Percentiles rank a stretch among this genome's conserved stretches.
Conservation (phyloP, 2,797 vertebrate genomes). For the Amblyopsis hoosieri region DNA sequence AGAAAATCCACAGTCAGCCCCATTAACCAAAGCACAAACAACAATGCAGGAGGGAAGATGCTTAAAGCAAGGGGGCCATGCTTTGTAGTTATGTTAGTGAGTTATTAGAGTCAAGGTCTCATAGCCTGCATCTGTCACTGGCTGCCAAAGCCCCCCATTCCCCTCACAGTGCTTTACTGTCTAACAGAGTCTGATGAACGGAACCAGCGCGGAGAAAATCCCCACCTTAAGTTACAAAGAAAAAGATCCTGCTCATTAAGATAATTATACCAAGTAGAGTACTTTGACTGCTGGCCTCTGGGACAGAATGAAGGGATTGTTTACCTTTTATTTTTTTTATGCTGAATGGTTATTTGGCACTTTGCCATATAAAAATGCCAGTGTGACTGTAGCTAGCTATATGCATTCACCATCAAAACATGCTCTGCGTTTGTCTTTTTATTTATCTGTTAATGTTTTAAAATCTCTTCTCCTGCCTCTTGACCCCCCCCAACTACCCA, state of each 20-base stretch:
- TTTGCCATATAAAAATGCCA: no score
- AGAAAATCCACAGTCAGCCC: background rate
- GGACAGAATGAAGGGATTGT: conserved; percentile 26
- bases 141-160: conserved; percentile 1
- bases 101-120: background rate
- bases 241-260: conserved; percentile 42
- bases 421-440: conserved; percentile 35
- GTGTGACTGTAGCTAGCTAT: no score
- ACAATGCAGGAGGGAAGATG: conserved; percentile 12
- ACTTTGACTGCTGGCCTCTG: background rate
- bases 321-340: no score
- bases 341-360: no score
- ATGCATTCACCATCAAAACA: conserved; percentile 7
- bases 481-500: no score
- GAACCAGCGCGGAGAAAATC: conserved; percentile 25
- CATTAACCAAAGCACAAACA: conserved; percentile 17
- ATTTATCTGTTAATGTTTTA: background rate
- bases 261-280: conserved; percentile 32
- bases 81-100: background rate
- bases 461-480: no score
- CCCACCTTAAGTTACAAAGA: conserved; percentile 30
- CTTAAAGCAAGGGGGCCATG: conserved; percentile 15
- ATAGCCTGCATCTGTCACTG: background rate
- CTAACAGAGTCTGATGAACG: conserved; percentile 29
- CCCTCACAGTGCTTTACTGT: conserved; percentile 2